Base-by-base conservation (phyloP, 2,888 invertebrate genomes). In the Trachelus iudaicus region DNA sequence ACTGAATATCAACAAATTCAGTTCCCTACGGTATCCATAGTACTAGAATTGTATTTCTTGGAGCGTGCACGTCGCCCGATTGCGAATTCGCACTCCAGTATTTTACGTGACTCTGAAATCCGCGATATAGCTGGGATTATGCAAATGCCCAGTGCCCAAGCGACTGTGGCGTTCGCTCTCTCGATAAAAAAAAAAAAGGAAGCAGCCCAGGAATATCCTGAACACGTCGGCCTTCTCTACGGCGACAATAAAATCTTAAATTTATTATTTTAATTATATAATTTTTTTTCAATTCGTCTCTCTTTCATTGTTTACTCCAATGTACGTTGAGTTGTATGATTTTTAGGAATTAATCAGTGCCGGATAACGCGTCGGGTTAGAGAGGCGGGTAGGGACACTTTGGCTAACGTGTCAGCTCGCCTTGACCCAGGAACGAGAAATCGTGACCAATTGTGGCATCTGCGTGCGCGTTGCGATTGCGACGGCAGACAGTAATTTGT, bases 1-100 rank as follows among this genome's bases (percentile, higher is more conserved):
- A 84, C 85, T 83, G 84, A 85, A 84, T 84, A 84, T 84, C 84
- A 85, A 84, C 84, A 85, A 84, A 80, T 85, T 81, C 84, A 82
- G 84, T 82, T 79, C 81, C 56, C 56, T 9, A 56, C 9, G 23
- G 23, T 56, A 56, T 56, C 56, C 56, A 23, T 23, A 56, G 9
- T 56, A 56, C 56, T 23, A 1, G 9, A 56, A 23, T 23, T 56
- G 9, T 56, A 56, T 56, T 23, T 56, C 56, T 56, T 23, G 56
- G 23, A 23, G 56, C 56, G 56, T 56, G 56, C 56, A 56, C 56
- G 56, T 56, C 56, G 23, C 9, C 9, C 56, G 56, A 56, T 56
- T 23, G 23, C 23, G 56, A 56, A 56, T 23, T 56, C 56, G 56
- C 56, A 56, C 23, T 56, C 9, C 9, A 56, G 56, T 56, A 56